phyloP scores from a whole-genome alignment of 1,140 invertebrate genomes.

The Caenorhabditis tropicalis region DNA sequence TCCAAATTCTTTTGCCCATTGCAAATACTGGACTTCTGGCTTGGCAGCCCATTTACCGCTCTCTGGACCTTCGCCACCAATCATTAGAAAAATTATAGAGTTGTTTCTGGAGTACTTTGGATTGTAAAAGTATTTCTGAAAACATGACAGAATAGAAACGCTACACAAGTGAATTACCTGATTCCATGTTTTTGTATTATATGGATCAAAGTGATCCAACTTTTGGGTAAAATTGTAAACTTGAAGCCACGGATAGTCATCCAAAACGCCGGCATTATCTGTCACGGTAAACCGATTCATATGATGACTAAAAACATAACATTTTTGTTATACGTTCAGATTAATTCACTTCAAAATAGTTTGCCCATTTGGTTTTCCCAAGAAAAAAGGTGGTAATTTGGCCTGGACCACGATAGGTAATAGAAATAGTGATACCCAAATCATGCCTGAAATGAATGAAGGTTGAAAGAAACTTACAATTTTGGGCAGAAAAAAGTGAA shows the following conservation, averaged over 20 bases:
- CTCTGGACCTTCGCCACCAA: conserved; percentile 58
- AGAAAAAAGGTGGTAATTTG: not conserved
- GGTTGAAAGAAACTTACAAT: not conserved
- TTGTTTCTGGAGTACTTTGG: conserved; percentile 62
- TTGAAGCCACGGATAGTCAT: conserved; percentile 22
- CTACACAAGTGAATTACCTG: conserved; percentile 76
- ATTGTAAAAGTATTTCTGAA: conserved; percentile 80
- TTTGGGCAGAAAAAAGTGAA: not conserved
- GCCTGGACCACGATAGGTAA: not conserved
- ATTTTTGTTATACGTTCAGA: too few relatives aligned
- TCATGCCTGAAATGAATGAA: not conserved
- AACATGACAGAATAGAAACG: too few relatives aligned
- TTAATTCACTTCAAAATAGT: not conserved
- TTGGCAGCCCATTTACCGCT: conserved; percentile 30
- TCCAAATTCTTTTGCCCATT: conserved; percentile 81
- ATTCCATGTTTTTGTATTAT: conserved; percentile 51
- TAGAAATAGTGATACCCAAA: not conserved
- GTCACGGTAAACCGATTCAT: not conserved
- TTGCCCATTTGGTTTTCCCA: conserved; percentile 2
- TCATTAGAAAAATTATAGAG: conserved; percentile 56
- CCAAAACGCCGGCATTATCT: not conserved
- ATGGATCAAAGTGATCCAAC: conserved; percentile 56
- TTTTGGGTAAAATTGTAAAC: conserved; percentile 44
- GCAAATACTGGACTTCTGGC: conserved; percentile 74
- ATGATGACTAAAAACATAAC: conserved; percentile 2